Conservation (phyloP, 2,888 invertebrate species). For the Stratiomys singularior region DNA sequence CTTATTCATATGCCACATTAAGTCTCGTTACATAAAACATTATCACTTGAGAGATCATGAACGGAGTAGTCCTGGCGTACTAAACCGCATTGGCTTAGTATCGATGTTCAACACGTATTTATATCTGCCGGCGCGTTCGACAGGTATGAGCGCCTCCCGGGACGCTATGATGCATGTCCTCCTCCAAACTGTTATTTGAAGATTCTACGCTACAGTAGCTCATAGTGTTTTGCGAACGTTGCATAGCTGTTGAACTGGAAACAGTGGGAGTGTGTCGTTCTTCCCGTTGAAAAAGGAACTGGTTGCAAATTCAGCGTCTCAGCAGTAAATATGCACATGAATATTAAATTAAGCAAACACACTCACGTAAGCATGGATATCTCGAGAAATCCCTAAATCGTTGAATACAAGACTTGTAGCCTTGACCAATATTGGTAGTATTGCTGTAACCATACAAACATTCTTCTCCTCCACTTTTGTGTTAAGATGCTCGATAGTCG, state of each 20-base stretch:
- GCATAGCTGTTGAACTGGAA: too few relatives aligned
- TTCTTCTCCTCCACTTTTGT: background rate
- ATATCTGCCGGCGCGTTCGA: conserved; percentile 28
- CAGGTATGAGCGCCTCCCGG: conserved; percentile 1
- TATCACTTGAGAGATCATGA: conserved; percentile 43
- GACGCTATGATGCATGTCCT: conserved; percentile 44
- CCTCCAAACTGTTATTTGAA: conserved; percentile 17
- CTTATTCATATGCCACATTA: conserved; percentile 47
- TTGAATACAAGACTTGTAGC: too few relatives aligned
- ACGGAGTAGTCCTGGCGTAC: conserved; percentile 22
- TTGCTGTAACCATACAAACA: background rate
- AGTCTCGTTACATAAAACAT: conserved; percentile 45
- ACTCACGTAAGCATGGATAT: too few relatives aligned
- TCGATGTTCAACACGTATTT: conserved; percentile 45
- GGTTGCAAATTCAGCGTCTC: too few relatives aligned
- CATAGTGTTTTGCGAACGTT: background rate
- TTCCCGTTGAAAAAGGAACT: too few relatives aligned
- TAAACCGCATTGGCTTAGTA: conserved; percentile 6
- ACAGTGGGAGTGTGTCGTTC: too few relatives aligned
- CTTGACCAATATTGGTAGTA: too few relatives aligned
- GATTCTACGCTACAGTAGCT: background rate
- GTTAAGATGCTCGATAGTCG: conserved; percentile 7
- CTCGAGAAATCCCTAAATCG: too few relatives aligned
- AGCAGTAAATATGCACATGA: too few relatives aligned
- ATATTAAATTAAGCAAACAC: too few relatives aligned